phyloP scores from a whole-genome alignment of 2,113 vertebrate genomes.

The Sceloporus undulatus region DNA sequence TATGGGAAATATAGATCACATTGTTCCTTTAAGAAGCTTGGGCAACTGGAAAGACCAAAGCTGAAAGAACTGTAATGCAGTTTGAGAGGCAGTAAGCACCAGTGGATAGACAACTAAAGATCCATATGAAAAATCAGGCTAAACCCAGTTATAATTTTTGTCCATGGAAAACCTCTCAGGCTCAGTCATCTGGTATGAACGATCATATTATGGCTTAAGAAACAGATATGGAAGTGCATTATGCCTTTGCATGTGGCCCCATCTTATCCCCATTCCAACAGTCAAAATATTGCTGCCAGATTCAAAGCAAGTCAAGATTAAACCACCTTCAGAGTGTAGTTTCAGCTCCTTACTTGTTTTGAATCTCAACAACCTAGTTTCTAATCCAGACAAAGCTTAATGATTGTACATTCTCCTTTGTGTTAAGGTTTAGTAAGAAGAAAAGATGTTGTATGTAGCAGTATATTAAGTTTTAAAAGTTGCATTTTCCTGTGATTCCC shows the following conservation, averaged over 20 bases:
- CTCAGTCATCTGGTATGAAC: neutral
- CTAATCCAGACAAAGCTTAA: too few species aligned
- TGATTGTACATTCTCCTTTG: neutral
- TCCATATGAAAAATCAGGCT: neutral
- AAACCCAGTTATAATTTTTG: neutral
- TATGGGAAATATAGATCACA: neutral
- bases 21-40: neutral
- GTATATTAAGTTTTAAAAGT: neutral
- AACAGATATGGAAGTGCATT: neutral
- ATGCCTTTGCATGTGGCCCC: neutral
- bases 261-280: neutral
- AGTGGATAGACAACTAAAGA: neutral
- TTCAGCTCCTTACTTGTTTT: neutral
- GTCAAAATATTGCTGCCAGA: neutral
- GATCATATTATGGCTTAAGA: neutral
- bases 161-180: neutral
- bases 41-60: neutral
- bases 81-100: neutral
- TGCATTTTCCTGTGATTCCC: neutral
- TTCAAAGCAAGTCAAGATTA: neutral
- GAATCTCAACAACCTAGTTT: neutral
- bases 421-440: neutral
- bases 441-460: neutral
- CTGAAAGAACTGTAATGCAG: neutral
- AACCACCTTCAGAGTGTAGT: neutral